Conservation (phyloP, 30 jellyfish, hydroid and myxozoan species). For the Cassiopea xamachana region DNA sequence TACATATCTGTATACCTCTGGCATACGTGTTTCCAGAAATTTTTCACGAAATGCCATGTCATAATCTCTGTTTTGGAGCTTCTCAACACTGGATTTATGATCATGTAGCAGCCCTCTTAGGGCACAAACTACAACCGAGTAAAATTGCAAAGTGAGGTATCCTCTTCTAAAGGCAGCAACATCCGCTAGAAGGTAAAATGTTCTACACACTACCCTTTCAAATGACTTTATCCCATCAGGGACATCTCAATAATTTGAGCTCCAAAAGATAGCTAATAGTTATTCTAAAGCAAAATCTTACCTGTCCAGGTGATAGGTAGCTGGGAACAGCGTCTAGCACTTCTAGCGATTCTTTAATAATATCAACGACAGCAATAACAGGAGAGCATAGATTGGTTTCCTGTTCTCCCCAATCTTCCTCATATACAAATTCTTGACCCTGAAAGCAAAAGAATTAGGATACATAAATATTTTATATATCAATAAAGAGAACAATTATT, state of each 20-base stretch:
- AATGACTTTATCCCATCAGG: background rate
- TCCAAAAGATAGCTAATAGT: background rate
- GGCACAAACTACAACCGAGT: no score
- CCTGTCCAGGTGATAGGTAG: slow-evolving; percentile 74
- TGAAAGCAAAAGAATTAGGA: background rate
- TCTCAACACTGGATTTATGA: no score
- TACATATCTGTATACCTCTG: no score
- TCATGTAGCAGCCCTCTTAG: no score
- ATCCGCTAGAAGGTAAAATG: background rate
- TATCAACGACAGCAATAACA: slow-evolving; percentile 39
- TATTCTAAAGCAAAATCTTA: background rate
- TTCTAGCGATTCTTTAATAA: background rate
- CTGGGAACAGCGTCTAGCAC: slow-evolving; percentile 34
- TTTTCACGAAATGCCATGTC: no score
- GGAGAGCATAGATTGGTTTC: slow-evolving; percentile 34
- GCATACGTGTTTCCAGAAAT: no score
- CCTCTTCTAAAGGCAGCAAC: background rate
- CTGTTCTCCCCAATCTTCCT: slow-evolving; percentile 95
- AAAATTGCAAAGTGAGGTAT: no score
- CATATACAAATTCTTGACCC: slow-evolving; percentile 71
- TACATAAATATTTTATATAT: no score
- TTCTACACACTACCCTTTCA: background rate
- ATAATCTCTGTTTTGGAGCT: background rate
- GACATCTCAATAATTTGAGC: background rate
- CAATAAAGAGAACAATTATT: background rate